Conservation (phyloP, 2,888 invertebrate genomes). For the Drosophila sordidula region DNA sequence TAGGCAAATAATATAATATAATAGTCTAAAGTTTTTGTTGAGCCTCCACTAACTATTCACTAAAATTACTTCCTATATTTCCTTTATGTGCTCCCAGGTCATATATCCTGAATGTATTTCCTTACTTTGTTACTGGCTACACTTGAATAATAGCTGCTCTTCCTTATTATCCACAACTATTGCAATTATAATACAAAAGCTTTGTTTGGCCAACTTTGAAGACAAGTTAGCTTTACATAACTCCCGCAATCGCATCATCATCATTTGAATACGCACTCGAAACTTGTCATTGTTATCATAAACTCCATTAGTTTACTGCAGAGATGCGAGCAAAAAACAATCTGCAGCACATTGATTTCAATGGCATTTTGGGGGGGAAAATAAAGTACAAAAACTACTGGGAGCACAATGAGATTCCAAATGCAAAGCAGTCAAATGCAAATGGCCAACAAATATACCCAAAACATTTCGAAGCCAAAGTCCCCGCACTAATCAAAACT, state of each 20-base stretch:
- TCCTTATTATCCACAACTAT: conserved; percentile 20
- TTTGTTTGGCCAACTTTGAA: conserved; percentile 26
- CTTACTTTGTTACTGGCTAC: conserved; percentile 1
- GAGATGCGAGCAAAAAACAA: conserved; percentile 40
- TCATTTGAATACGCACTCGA: conserved; percentile 34
- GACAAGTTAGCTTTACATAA: conserved; percentile 40
- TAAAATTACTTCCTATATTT: conserved; percentile 9
- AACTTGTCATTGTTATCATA: conserved; percentile 48
- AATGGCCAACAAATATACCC: conserved; percentile 40
- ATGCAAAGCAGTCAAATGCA: conserved; percentile 57
- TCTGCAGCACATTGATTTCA: conserved; percentile 70
- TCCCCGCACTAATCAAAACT: conserved; percentile 74
- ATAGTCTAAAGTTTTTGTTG: too few species aligned
- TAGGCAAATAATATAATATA: too few species aligned
- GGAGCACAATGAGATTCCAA: conserved; percentile 22
- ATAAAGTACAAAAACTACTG: conserved; percentile 19
- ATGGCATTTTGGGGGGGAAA: conserved; percentile 17
- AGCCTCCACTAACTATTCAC: not conserved
- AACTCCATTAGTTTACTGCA: conserved; percentile 19
- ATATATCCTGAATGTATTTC: conserved; percentile 7
- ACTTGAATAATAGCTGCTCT: not conserved
- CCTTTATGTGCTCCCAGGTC: conserved; percentile 1
- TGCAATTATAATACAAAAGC: conserved; percentile 39
- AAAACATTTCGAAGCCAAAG: conserved; percentile 28
- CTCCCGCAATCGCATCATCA: conserved; percentile 36